A percentile compares a stretch with the other conserved stretches of the same genome.
These are phyloP conservation scores for Torymus texanus DNA, from an alignment of 2,888 invertebrate species.

Conservation along the genomic window DNA sequence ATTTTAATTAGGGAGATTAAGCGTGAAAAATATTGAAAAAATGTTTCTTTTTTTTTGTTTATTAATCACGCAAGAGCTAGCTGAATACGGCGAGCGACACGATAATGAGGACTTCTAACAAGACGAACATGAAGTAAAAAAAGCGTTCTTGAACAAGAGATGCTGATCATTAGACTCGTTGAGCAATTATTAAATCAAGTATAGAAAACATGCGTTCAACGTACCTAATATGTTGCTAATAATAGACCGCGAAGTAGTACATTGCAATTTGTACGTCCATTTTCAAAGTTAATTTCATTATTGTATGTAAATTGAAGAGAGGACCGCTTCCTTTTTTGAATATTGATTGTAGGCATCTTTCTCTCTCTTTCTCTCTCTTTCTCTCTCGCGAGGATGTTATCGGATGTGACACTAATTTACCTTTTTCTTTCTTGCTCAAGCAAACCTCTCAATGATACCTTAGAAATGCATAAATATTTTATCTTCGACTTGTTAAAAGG, in stretches of 20 bases:
- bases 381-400: not conserved
- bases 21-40: too few species aligned
- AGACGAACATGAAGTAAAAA: not conserved
- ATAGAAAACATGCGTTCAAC: constrained; percentile 13
- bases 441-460: not conserved
- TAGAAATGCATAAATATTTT: too few species aligned
- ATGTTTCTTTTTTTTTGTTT: too few species aligned
- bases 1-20: too few species aligned
- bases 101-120: constrained; percentile 26
- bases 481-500: too few species aligned
- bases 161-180: constrained; percentile 28
- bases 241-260: constrained; percentile 13
- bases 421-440: not conserved
- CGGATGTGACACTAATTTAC: constrained; percentile 7
- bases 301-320: constrained; percentile 35
- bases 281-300: constrained; percentile 37
- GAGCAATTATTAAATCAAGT: constrained; percentile 41
- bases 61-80: constrained; percentile 1
- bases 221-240: constrained; percentile 35
- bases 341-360: too few species aligned
- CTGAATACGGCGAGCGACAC: not conserved
- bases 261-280: constrained; percentile 25
- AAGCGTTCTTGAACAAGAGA: constrained; percentile 25
- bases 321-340: not conserved
- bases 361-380: too few species aligned